Evolutionary conservation across 2,113 vertebrate species (phyloP).

Genomic region (Apodemus speciosus): DNA sequence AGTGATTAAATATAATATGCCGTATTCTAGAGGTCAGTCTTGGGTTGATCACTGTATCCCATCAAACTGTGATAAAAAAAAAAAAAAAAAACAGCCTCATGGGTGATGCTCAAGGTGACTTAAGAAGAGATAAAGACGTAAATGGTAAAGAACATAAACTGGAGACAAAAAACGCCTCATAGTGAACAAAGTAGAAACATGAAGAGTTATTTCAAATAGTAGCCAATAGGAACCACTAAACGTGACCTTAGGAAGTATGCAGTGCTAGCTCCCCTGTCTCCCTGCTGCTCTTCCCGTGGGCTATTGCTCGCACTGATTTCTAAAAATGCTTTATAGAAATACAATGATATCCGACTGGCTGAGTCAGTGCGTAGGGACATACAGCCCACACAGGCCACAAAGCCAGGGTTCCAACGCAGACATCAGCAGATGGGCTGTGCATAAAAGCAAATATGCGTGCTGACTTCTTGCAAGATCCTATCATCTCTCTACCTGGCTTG

Average conservation of each 20-base stretch:
- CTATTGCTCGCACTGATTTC: not conserved
- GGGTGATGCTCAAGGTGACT: not conserved
- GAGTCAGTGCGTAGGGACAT: not conserved
- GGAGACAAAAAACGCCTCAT: not conserved
- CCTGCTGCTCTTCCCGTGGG: not conserved
- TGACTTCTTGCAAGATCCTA: not conserved
- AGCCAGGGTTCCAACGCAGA: not conserved
- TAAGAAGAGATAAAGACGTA: not conserved
- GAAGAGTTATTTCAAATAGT: not conserved
- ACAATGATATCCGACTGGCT: not conserved
- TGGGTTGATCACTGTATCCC: not conserved
- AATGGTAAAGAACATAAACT: not conserved
- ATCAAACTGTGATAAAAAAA: not conserved
- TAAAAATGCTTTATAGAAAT: conserved; percentile 10
- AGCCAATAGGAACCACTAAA: not conserved
- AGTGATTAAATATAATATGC: not conserved
- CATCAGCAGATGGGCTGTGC: not conserved
- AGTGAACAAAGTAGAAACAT: not conserved
- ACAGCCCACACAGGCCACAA: not conserved
- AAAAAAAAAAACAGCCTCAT: not conserved
- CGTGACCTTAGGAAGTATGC: not conserved
- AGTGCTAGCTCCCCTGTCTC: not conserved
- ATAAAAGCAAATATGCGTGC: not conserved
- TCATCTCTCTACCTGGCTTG: not conserved
- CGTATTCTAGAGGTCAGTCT: not conserved